Base-by-base conservation (phyloP, 2,888 invertebrate species). In the Abrostola triplasia region DNA sequence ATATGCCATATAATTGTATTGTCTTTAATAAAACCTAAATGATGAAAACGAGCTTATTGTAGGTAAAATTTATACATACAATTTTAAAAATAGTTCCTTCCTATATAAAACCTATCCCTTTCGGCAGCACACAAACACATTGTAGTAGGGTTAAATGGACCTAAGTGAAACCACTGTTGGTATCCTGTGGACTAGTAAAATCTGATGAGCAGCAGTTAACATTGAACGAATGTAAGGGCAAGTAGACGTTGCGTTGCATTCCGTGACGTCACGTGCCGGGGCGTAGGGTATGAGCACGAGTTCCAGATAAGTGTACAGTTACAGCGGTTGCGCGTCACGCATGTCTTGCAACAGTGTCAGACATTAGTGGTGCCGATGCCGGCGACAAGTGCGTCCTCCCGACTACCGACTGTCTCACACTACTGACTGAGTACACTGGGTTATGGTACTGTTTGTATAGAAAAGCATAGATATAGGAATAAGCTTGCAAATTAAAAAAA, bases 251-350 rank as follows among this genome's bases (percentile, higher is more conserved):
- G 9, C 11, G 12, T 53, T 47, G 37, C 37, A 37, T 12, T 42
- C 36, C 8, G 12, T 60, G 59, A 70, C 61, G 64, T 70, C 60
- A 67, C 59, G 35, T 35, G 56, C 40, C 49, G 35, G 40, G 9
- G 41, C 37, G n/a, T 8, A 38, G 38, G 9, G 13, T 38, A 48
- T 4, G 12, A n/a, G 49, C 47, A 13, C 47, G 47, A 53, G 64
- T 58, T 62, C 61, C 54, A 65, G 56, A 64, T 54, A 56, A 61
- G 52, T 59, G 54, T 77, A 79, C 78, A 70, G 78, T 79, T 79
- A 75, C 66, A 62, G 54, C 67, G 70, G 77, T 59, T 58, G 54
- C 59, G 41, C 69, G 73, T 74, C 76, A 78, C 73, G 77, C 79
- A 67, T 67, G 67, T 74, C 59, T 62, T 52, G 53, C 51, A 60